Evolutionary conservation across 1,140 invertebrate species (phyloP), one percentile per base, ranked within the genome.

Genomic region (Cylas formicarius): DNA sequence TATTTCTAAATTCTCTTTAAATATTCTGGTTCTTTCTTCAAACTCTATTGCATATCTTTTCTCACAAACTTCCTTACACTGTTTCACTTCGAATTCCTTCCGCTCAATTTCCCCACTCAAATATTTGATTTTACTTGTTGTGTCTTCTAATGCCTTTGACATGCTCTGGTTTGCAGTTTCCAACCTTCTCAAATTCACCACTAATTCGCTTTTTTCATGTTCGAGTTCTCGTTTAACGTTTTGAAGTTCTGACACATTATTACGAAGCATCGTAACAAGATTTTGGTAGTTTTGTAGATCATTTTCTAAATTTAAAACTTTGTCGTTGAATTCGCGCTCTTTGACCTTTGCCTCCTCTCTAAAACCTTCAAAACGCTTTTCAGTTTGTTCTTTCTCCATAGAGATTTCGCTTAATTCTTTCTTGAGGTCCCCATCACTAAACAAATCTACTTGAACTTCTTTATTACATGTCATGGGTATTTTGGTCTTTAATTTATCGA

Each of bases 1-100:
- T 14, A 8, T 20, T 20, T 20, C 19, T 14, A 22, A 19, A 22
- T 37, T 11, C 7, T 4, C 20, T 37, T n/a, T 37, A 5, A 37
- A 37, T 37, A 14, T 37, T 23, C 26, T 13, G 26, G 21, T 11
- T n/a, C 26, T 37, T n/a, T 14, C 35, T 11, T 37, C 35, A 37
- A 37, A 37, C 14, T 37, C 35, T 10, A 8, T 23, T 4, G 26
- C 20, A 6, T 24, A 2, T 7, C 26, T 37, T 7, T 23, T 37
- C 19, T 37, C 35, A 9, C 23, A 37, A 37, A 14, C 26, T 11
- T 37, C 35, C 14, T 23, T 37, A 10, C 23, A 22, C 11, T 20
- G n/a, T 2, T 22, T 23, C 4, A 37, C 7, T 37, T 37, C 35
- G 1, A 10, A 4, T 20, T 37, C 35, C 9, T 37, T 37, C 14